Base-by-base conservation (phyloP, 2,797 vertebrate species). In the Microctenopoma lineatum region DNA sequence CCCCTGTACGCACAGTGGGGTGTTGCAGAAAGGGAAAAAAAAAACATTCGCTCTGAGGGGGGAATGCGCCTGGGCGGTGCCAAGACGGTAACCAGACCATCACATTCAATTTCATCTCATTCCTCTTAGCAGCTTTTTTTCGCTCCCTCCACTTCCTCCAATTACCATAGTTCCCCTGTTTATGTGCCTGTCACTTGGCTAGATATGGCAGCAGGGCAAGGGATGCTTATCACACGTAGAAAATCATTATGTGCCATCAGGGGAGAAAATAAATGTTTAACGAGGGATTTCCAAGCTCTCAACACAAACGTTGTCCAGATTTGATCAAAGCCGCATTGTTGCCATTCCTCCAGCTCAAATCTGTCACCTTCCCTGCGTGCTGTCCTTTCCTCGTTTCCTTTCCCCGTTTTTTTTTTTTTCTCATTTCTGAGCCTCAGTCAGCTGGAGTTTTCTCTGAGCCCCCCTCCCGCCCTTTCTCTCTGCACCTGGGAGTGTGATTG, bases 11-110 rank as follows among this genome's bases (percentile, higher is more conserved):
- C 70, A 73, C 68, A 4, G 63, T 55, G 12, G 70, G 70, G 70
- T 78, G 81, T 82, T 79, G 61, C 60, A 38, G 70, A 67, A 41
- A 18, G 45, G 39, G 21, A 21, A 21, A 51, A 41, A 6, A 27
- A 2, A 12, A 61, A 81, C 59, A 76, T 83, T 60, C 26, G 70
- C 77, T 86, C 79, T 36, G 41, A 73, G 53, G 72, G 68, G 73
- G 87, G 70, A 88, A 89, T 76, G 69, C 78, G 75, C 53, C 72
- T 75, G 85, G 83, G 75, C 83, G 81, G 87, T 88, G 84, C 90
- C 90, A 90, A 85, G 77, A 91, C 82, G 82, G 83, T 84, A 93
- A 93, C 86, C 83, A 90, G 91, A 92, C 92, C 90, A 92, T 94
- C 90, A 90, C 85, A 89, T 91, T 85, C 81, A 80, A 91, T 92